These are phyloP conservation scores for Falco peregrinus DNA, from an alignment of 2,797 vertebrate species.

Conservation along the genomic window DNA sequence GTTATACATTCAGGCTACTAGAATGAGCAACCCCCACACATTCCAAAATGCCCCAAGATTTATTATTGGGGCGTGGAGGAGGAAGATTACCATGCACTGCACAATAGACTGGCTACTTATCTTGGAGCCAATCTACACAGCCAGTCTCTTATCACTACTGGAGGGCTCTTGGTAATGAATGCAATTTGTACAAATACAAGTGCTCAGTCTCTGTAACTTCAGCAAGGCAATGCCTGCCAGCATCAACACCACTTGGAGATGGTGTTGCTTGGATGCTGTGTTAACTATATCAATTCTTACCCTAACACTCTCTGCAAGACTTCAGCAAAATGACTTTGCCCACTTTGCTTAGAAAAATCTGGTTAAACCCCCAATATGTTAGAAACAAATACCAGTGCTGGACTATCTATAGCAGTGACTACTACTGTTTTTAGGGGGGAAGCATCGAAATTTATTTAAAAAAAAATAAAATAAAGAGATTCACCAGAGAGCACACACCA, in stretches of 20 bases:
- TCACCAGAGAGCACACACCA: background rate
- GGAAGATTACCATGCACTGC: slow-evolving; percentile 29
- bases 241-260: slow-evolving; percentile 55
- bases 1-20: slow-evolving; percentile 15
- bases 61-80: slow-evolving; percentile 45
- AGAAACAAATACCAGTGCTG: slow-evolving; percentile 38
- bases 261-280: slow-evolving; percentile 15
- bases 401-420: background rate
- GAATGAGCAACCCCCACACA: background rate
- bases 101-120: slow-evolving; percentile 59
- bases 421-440: background rate
- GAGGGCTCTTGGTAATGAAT: slow-evolving; percentile 60
- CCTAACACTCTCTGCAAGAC: slow-evolving; percentile 33
- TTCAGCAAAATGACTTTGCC: slow-evolving; percentile 39
- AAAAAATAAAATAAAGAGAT: background rate
- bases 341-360: slow-evolving; percentile 58
- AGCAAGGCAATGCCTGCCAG: slow-evolving; percentile 33
- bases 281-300: slow-evolving; percentile 46
- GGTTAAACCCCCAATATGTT: background rate
- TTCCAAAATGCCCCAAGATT: slow-evolving; percentile 65
- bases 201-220: slow-evolving; percentile 49
- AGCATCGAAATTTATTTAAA: background rate
- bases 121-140: slow-evolving; percentile 52
- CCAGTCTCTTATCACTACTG: slow-evolving; percentile 58
- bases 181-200: slow-evolving; percentile 49